Conservation (phyloP, 2,888 invertebrate species). For the Euplagia quadripunctaria region DNA sequence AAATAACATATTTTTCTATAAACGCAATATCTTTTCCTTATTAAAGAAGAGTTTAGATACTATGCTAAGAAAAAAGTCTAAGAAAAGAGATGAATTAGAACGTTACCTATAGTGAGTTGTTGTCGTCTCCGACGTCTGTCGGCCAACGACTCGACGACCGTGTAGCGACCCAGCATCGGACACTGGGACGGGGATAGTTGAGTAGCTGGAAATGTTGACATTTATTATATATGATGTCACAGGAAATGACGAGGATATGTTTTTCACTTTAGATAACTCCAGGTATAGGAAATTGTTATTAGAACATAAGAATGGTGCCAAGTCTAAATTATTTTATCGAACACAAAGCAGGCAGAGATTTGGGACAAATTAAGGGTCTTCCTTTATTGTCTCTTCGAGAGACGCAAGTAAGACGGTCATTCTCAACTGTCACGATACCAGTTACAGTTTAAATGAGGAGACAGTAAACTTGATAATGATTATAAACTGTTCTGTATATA, state of each 20-base stretch:
- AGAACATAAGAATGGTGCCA: neutral
- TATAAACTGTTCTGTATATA: no score
- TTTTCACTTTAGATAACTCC: no score
- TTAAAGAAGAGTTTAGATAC: no score
- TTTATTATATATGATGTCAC: neutral
- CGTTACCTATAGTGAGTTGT: conserved; percentile 74
- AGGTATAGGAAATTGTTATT: no score
- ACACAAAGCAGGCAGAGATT: neutral
- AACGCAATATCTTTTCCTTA: no score
- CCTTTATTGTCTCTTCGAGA: no score
- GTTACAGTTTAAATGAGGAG: no score
- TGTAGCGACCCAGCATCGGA: conserved; percentile 90
- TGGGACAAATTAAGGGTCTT: no score
- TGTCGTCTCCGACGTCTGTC: conserved; percentile 84
- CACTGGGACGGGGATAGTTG: conserved; percentile 89
- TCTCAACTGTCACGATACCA: no score
- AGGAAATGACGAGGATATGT: neutral
- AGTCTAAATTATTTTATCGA: neutral
- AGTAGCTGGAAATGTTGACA: conserved; percentile 83
- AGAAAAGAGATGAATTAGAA: neutral
- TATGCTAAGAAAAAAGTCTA: neutral
- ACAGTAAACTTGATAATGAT: no score
- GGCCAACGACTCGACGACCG: conserved; percentile 81
- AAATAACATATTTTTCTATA: no score
- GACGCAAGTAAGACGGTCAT: no score